phyloP scores from a whole-genome alignment of 2,888 invertebrate species.

The Venustoraphidia nigricollis region DNA sequence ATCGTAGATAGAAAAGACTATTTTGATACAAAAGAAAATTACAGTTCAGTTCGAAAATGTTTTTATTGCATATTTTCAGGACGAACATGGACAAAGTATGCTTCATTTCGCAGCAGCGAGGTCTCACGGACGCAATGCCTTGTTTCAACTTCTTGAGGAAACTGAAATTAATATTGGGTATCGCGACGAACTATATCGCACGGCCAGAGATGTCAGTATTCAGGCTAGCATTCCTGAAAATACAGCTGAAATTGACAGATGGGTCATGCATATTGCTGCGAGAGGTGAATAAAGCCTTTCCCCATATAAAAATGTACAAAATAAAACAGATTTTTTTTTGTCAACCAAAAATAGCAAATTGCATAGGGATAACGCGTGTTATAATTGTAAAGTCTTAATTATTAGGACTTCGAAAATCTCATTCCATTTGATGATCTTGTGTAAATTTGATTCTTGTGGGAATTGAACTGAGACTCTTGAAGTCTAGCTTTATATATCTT shows the following conservation, averaged over 20 bases:
- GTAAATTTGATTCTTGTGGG: too few relatives aligned
- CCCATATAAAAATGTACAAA: conserved; percentile 1
- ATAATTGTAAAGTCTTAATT: background rate
- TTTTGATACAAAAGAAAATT: too few relatives aligned
- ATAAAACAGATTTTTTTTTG: background rate
- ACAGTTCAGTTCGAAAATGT: too few relatives aligned
- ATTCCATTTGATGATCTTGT: too few relatives aligned
- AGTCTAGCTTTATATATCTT: too few relatives aligned
- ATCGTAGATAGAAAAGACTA: too few relatives aligned
- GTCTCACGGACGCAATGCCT: conserved; percentile 62
- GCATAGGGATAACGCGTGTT: background rate
- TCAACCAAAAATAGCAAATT: background rate
- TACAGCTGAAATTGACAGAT: conserved; percentile 66
- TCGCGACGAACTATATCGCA: conserved; percentile 74
- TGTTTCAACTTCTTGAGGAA: conserved; percentile 67
- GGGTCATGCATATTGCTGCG: conserved; percentile 60
- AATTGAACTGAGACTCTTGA: too few relatives aligned
- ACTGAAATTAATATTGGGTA: conserved; percentile 66
- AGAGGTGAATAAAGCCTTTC: conserved; percentile 37
- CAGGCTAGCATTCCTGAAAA: conserved; percentile 66
- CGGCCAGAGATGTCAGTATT: conserved; percentile 71
- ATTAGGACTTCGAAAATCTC: too few relatives aligned
- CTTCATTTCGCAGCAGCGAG: conserved; percentile 77
- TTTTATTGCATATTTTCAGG: conserved; percentile 31
- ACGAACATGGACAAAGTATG: conserved; percentile 82